These are phyloP conservation scores for Oithona nana DNA, from an alignment of 2,888 invertebrate species.

Conservation along the genomic window DNA sequence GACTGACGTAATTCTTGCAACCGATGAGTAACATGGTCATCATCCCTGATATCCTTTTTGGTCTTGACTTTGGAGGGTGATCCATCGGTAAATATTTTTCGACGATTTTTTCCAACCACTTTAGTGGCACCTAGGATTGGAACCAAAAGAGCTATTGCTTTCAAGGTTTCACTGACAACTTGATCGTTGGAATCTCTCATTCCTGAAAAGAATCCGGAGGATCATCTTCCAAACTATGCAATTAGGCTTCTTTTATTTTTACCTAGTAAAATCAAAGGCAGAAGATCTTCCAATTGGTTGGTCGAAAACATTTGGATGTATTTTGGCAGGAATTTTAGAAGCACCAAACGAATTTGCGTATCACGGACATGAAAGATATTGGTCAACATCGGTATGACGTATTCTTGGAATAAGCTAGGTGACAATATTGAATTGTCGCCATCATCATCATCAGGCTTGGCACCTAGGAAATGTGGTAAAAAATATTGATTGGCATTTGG, in stretches of 20 bases:
- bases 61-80: slow-evolving; percentile 37
- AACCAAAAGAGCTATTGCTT: slow-evolving; percentile 61
- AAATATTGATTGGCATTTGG: slow-evolving; percentile 51
- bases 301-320: slow-evolving; percentile 53
- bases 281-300: slow-evolving; percentile 50
- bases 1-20: too few species aligned
- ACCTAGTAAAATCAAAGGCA: slow-evolving; percentile 37
- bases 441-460: slow-evolving; percentile 40
- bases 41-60: too few species aligned
- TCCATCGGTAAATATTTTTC: slow-evolving; percentile 64
- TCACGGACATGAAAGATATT: slow-evolving; percentile 62
- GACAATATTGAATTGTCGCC: slow-evolving; percentile 40
- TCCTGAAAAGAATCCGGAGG: slow-evolving; percentile 60
- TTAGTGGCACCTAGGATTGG: slow-evolving; percentile 63
- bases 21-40: too few species aligned
- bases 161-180: slow-evolving; percentile 58
- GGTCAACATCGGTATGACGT: slow-evolving; percentile 43
- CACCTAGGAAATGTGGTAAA: slow-evolving; percentile 48
- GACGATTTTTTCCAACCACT: slow-evolving; percentile 63
- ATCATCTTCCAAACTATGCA: too few species aligned
- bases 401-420: slow-evolving; percentile 44
- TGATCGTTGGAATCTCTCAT: slow-evolving; percentile 68
- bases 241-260: too few species aligned
- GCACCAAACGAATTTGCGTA: slow-evolving; percentile 53
- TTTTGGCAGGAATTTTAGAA: slow-evolving; percentile 54